Conservation (phyloP, 1,140 invertebrate genomes). For the Caerostris darwini region DNA sequence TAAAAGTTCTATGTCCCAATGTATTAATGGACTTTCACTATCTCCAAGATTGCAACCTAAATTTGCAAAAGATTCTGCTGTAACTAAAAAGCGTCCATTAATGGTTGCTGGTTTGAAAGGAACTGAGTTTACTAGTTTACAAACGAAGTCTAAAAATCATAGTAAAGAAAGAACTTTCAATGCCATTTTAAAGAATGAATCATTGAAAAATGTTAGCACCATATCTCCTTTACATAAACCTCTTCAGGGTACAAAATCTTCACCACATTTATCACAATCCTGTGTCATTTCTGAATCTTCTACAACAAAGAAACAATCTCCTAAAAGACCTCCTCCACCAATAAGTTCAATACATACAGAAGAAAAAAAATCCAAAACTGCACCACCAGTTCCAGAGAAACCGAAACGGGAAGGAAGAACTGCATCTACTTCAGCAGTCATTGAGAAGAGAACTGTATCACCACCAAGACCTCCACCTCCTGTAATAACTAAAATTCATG, state of each 20-base stretch:
- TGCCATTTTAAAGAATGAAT: slow-evolving; percentile 65
- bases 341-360: slow-evolving; percentile 4
- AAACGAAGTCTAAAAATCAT: slow-evolving; percentile 55
- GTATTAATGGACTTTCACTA: slow-evolving; percentile 70
- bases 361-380: background rate
- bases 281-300: too few relatives aligned
- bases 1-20: background rate
- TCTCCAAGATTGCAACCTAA: slow-evolving; percentile 61
- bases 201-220: slow-evolving; percentile 46
- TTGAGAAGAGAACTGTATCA: slow-evolving; percentile 61
- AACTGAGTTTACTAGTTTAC: slow-evolving; percentile 64
- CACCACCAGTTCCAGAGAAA: slow-evolving; percentile 57
- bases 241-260: slow-evolving; percentile 60
- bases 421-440: background rate
- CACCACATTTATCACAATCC: background rate
- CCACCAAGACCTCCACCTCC: slow-evolving; percentile 69
- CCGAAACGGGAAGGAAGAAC: slow-evolving; percentile 48
- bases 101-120: slow-evolving; percentile 65
- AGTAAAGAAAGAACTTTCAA: slow-evolving; percentile 63
- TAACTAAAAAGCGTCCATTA: slow-evolving; percentile 53
- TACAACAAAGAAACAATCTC: slow-evolving; percentile 3
- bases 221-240: slow-evolving; percentile 44
- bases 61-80: slow-evolving; percentile 53
- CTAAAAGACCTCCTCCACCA: slow-evolving; percentile 70
- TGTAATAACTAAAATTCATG: background rate